Conservation (phyloP, 2,797 vertebrate genomes). For the Phyllotis vaccarum region DNA sequence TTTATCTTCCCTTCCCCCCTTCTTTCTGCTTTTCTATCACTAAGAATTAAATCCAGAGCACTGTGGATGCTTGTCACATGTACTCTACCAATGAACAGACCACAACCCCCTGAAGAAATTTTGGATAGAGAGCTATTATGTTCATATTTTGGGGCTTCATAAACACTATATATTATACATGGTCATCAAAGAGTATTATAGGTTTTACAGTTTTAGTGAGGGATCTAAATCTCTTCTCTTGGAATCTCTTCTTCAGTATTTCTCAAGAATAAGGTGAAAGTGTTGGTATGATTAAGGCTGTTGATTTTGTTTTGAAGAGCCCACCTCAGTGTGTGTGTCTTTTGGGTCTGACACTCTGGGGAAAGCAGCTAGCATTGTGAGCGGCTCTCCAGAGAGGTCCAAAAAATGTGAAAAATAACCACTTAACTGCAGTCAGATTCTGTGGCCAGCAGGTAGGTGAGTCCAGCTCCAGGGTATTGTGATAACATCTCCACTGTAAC, state of each 20-base stretch:
- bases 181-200: neutral
- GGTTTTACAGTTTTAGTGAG: conserved; percentile 13
- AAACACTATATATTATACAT: neutral
- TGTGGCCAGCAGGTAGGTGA: neutral
- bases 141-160: neutral
- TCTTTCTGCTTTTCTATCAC: neutral
- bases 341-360: neutral
- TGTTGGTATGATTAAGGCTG: neutral
- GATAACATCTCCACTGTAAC: neutral
- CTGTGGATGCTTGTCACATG: neutral
- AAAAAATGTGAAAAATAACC: neutral
- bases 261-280: neutral
- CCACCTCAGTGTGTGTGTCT: neutral
- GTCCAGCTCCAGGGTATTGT: neutral
- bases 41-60: neutral
- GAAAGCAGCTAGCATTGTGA: neutral
- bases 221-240: conserved; percentile 9
- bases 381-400: neutral
- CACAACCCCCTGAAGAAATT: neutral
- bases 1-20: too few relatives aligned
- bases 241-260: neutral
- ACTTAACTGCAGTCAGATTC: neutral
- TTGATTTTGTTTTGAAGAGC: neutral
- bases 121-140: neutral
- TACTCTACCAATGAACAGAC: neutral